phyloP scores from a whole-genome alignment of 2,113 vertebrate genomes.

The Syrmaticus mikado region DNA sequence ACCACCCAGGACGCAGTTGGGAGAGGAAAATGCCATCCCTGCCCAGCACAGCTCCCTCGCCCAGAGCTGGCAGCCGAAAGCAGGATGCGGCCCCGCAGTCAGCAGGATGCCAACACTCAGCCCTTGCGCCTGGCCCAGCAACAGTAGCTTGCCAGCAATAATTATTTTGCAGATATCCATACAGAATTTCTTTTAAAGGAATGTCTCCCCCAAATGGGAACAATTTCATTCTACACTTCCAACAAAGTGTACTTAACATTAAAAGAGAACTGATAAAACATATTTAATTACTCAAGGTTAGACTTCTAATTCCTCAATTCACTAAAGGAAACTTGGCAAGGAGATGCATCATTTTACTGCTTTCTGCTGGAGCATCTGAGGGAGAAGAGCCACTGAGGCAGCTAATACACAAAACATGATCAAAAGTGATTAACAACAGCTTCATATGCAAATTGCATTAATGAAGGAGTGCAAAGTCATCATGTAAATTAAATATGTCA shows the following conservation, averaged over 20 bases:
- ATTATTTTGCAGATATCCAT: neutral
- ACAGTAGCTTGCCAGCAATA: neutral
- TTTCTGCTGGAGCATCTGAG: conserved; percentile 86
- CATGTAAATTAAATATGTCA: conserved; percentile 99
- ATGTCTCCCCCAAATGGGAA: conserved; percentile 84
- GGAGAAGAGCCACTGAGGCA: conserved; percentile 88
- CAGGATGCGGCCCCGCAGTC: conserved; percentile 6
- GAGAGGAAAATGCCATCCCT: neutral
- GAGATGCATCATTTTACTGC: conserved; percentile 86
- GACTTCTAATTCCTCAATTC: conserved; percentile 88
- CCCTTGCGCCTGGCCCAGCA: conserved; percentile 6
- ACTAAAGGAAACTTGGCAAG: conserved; percentile 89
- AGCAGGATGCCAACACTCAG: conserved; percentile 40
- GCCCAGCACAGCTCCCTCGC: neutral
- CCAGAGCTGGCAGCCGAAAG: neutral
- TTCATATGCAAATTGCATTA: conserved; percentile 95
- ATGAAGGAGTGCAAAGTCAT: conserved; percentile 98
- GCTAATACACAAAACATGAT: conserved; percentile 93
- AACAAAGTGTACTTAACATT: conserved; percentile 86
- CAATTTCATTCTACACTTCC: conserved; percentile 81
- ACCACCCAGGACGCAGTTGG: neutral
- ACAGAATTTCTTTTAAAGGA: conserved; percentile 68
- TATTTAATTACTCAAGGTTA: conserved; percentile 90
- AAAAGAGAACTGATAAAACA: conserved; percentile 87
- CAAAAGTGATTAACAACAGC: conserved; percentile 95